These are phyloP conservation scores for Lycodopsis pacificus DNA, from an alignment of 2,797 vertebrate species.

Conservation along the genomic window DNA sequence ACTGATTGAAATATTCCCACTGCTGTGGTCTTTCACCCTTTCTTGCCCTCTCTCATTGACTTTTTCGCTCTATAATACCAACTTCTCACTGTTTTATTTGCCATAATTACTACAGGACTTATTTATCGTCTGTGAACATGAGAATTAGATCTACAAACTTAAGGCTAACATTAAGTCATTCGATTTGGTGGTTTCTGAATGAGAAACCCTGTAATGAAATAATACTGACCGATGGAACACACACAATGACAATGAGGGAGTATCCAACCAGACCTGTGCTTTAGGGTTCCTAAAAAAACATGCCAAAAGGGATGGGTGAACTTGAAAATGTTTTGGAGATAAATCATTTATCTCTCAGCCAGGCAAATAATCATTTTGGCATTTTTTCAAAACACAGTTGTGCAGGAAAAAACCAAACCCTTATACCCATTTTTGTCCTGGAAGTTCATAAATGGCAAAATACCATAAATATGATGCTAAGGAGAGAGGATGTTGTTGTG, in stretches of 20 bases:
- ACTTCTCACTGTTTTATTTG: background rate
- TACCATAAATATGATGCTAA: background rate
- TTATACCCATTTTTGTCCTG: background rate
- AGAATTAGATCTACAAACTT: no score
- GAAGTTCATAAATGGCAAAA: background rate
- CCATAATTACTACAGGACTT: slow-evolving; percentile 2
- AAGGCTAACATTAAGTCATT: background rate
- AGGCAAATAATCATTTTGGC: background rate
- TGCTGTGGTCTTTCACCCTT: no score
- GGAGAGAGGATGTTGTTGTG: background rate
- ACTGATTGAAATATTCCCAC: no score
- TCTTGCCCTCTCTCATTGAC: background rate
- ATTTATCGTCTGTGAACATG: background rate
- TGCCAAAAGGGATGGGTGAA: background rate
- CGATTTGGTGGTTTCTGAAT: background rate
- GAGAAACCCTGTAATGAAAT: background rate
- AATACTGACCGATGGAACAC: background rate
- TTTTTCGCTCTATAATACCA: background rate
- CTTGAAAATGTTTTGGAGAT: background rate
- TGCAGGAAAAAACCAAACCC: slow-evolving; percentile 2
- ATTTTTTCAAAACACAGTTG: background rate
- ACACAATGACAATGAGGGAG: background rate
- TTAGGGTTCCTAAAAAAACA: background rate
- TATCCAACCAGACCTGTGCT: slow-evolving; percentile 4
- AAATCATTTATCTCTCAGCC: slow-evolving; percentile 1